A percentile compares a stretch with the other conserved stretches of the same genome.
These are phyloP conservation scores for Lota lota DNA, from an alignment of 2,113 vertebrate genomes.

Conservation along the genomic window DNA sequence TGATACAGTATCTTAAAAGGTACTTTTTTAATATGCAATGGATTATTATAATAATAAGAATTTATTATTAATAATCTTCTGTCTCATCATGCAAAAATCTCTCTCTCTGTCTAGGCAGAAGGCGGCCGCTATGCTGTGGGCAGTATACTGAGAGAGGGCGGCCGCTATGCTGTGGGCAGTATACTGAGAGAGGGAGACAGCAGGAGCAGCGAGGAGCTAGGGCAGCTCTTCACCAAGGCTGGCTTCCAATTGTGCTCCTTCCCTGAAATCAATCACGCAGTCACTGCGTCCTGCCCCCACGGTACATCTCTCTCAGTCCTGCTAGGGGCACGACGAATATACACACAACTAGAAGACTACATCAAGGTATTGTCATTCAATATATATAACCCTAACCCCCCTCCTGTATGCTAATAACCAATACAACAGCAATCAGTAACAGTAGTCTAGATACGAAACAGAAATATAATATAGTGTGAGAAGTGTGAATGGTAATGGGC, in stretches of 20 bases:
- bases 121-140: constrained; percentile 83
- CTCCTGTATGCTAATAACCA: too few relatives aligned
- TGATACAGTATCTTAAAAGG: too few relatives aligned
- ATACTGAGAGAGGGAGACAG: constrained; percentile 83
- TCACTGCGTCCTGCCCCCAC: constrained; percentile 83
- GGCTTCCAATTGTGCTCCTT: constrained; percentile 90
- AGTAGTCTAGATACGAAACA: too few relatives aligned
- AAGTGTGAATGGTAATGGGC: too few relatives aligned
- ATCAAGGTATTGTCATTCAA: constrained; percentile 78
- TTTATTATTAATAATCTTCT: too few relatives aligned
- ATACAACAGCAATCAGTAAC: too few relatives aligned
- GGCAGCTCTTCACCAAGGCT: constrained; percentile 81
- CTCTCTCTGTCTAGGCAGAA: constrained; percentile 66
- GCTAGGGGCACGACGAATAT: constrained; percentile 80
- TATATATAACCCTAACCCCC: too few relatives aligned
- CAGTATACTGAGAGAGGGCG: constrained; percentile 87
- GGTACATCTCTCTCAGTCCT: constrained; percentile 79
- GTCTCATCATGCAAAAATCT: too few relatives aligned
- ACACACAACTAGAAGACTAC: constrained; percentile 80
- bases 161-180: constrained; percentile 83
- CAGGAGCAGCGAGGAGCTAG: constrained; percentile 75
- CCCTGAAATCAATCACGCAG: constrained; percentile 85
- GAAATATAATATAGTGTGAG: too few relatives aligned
- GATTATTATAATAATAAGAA: too few relatives aligned
- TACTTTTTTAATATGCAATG: too few relatives aligned